Evolutionary conservation across 2,888 invertebrate species (phyloP).

Genomic region (Zeuzera pyrina): DNA sequence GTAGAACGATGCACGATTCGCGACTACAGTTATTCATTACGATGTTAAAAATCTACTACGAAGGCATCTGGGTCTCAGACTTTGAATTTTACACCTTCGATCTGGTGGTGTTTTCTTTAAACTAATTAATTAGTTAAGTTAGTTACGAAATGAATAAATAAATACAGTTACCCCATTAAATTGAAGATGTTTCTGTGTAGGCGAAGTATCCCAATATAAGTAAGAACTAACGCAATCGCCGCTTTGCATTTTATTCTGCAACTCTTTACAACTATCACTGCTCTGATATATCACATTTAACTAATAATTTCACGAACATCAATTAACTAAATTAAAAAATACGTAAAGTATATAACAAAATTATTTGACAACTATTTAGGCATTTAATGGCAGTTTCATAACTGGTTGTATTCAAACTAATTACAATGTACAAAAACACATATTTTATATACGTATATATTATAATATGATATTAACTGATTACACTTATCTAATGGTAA

Average conservation of each 20-base stretch:
- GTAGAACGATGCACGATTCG: conserved; percentile 63
- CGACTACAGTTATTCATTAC: conserved; percentile 55
- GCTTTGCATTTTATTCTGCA: no score
- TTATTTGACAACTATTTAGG: conserved; percentile 61
- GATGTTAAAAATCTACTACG: conserved; percentile 70
- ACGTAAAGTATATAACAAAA: conserved; percentile 47
- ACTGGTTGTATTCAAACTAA: conserved; percentile 66
- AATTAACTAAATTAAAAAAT: conserved; percentile 43
- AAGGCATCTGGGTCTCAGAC: conserved; percentile 74
- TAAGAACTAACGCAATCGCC: no score
- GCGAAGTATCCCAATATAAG: no score
- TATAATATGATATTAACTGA: no score
- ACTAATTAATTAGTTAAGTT: conserved; percentile 64
- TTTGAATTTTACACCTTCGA: conserved; percentile 68
- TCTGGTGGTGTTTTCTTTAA: conserved; percentile 56
- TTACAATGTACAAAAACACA: conserved; percentile 59
- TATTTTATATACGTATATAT: no score
- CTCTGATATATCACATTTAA: conserved; percentile 59
- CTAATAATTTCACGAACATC: conserved; percentile 63
- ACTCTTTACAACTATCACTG: conserved; percentile 62
- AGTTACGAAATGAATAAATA: conserved; percentile 57
- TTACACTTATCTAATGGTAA: conserved; percentile 71
- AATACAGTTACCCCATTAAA: conserved; percentile 55
- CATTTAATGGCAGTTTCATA: conserved; percentile 71
- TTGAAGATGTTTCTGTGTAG: conserved; percentile 25